Evolutionary conservation across 2,113 vertebrate genomes (phyloP).

Genomic region (Peromyscus californicus): DNA sequence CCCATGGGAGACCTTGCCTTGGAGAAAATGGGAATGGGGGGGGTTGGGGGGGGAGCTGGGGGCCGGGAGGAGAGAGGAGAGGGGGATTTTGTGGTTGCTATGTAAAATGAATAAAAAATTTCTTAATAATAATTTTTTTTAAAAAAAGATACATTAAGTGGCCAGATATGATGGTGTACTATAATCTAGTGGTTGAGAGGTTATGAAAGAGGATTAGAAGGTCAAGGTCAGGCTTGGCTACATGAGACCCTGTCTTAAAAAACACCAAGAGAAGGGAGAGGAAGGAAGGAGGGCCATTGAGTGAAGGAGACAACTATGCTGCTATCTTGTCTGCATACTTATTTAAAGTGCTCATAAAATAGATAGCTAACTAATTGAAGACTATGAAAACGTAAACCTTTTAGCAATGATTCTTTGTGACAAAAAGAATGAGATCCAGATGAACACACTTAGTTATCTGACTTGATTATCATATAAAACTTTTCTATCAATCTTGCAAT

Average conservation of each 20-base stretch:
- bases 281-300: background rate
- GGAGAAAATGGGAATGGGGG: too few species aligned
- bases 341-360: background rate
- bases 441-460: background rate
- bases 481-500: background rate
- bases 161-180: background rate
- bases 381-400: background rate
- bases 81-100: too few species aligned
- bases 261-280: background rate
- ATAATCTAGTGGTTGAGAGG: background rate
- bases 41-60: too few species aligned
- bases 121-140: too few species aligned
- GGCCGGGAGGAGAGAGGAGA: too few species aligned
- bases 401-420: constrained; percentile 8
- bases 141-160: background rate
- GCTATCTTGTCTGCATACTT: background rate
- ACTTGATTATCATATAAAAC: background rate
- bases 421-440: background rate
- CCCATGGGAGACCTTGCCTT: too few species aligned
- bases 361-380: background rate
- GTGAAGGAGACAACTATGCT: background rate
- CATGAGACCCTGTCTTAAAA: background rate
- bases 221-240: background rate
- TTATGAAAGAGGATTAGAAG: background rate
- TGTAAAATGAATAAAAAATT: too few species aligned